Evolutionary conservation across 23 tunicate species (phyloP).

Genomic region (Halocynthia roretzi): DNA sequence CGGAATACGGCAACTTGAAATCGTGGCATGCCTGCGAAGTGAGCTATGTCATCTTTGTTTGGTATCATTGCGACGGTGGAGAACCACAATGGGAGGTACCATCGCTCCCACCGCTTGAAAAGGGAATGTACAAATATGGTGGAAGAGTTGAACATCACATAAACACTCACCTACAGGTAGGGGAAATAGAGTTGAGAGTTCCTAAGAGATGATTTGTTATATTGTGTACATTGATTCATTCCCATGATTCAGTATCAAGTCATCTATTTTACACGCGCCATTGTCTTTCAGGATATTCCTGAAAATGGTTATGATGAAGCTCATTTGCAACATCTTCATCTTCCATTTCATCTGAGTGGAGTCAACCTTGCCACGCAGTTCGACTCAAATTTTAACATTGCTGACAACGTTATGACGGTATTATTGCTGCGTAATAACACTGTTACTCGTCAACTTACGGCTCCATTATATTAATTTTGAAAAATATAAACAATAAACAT

Average conservation of each 20-base stretch:
- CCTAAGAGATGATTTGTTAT: neutral
- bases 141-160: conserved; percentile 20
- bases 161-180: conserved; percentile 23
- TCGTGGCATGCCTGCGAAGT: conserved; percentile 65
- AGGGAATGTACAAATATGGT: conserved; percentile 4
- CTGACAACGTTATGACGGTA: conserved; percentile 3
- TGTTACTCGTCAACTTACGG: too few species aligned
- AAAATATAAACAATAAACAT: too few species aligned
- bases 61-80: conserved; percentile 77
- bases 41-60: conserved; percentile 58
- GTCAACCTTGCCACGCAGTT: conserved; percentile 28
- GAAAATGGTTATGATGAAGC: conserved; percentile 33
- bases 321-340: conserved; percentile 22
- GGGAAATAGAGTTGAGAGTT: neutral
- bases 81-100: conserved; percentile 71
- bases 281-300: conserved; percentile 16
- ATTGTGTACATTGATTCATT: neutral
- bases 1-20: conserved; percentile 44
- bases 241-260: neutral
- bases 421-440: neutral
- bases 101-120: neutral
- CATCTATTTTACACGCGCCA: neutral
- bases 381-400: conserved; percentile 18
- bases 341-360: conserved; percentile 9
- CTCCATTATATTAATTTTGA: too few species aligned